A percentile compares a stretch with the other conserved stretches of the same genome.
These are phyloP conservation scores for Rhabdomys pumilio DNA, from an alignment of 2,797 vertebrate species.

Conservation along the genomic window DNA sequence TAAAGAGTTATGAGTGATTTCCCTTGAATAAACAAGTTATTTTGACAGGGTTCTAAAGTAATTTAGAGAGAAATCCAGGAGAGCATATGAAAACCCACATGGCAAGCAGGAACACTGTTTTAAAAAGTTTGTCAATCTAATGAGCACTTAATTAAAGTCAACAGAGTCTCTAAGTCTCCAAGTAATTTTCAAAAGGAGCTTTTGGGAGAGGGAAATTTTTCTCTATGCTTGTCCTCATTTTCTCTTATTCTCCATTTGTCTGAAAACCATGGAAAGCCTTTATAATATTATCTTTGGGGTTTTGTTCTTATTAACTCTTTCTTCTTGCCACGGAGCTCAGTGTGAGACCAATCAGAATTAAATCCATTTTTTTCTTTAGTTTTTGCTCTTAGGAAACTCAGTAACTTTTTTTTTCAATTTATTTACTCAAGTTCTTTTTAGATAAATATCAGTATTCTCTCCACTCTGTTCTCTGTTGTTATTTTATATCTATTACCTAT, in stretches of 20 bases:
- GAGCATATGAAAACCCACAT: slow-evolving; percentile 87
- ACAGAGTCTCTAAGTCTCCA: slow-evolving; percentile 90
- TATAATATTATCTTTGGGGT: slow-evolving; percentile 84
- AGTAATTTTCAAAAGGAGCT: slow-evolving; percentile 90
- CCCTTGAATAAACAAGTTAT: slow-evolving; percentile 85
- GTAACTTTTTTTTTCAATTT: neutral
- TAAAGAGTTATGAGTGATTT: slow-evolving; percentile 78
- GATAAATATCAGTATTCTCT: neutral
- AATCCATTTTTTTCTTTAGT: neutral
- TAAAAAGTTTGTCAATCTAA: slow-evolving; percentile 89
- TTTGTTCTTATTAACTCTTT: slow-evolving; percentile 86
- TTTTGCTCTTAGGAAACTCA: slow-evolving; percentile 27
- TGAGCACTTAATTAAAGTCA: slow-evolving; percentile 90
- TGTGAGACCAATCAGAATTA: slow-evolving; percentile 79
- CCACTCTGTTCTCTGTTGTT: neutral
- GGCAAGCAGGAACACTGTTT: slow-evolving; percentile 85
- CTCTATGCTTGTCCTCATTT: slow-evolving; percentile 86
- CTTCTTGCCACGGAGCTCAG: slow-evolving; percentile 69
- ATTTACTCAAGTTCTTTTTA: neutral
- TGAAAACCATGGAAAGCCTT: slow-evolving; percentile 86
- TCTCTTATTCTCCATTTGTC: slow-evolving; percentile 85
- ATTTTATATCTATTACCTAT: neutral
- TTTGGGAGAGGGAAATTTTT: slow-evolving; percentile 84
- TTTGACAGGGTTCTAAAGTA: slow-evolving; percentile 82
- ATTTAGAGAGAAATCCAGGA: slow-evolving; percentile 85